Conservation (phyloP, 2,797 vertebrate genomes). For the Xiphorhynchus erythropygius region DNA sequence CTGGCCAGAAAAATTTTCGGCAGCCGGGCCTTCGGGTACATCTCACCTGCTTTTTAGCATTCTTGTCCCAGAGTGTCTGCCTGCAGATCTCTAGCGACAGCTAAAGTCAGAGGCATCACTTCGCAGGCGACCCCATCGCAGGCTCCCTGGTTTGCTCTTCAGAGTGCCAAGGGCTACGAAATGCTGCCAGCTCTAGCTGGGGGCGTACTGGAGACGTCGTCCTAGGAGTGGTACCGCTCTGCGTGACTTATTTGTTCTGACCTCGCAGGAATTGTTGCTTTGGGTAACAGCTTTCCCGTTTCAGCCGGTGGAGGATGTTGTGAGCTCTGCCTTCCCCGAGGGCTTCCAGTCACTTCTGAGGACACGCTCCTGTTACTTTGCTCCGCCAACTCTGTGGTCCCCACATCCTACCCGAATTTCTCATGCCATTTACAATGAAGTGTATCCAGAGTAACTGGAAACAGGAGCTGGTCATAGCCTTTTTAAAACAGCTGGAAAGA, state of each 20-base stretch:
- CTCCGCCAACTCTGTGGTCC: background rate
- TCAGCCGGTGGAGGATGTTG: background rate
- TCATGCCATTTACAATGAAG: background rate
- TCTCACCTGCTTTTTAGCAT: background rate
- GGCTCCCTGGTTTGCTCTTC: background rate
- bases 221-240: background rate
- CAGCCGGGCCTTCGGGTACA: background rate
- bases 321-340: background rate
- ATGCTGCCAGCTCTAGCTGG: background rate
- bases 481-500: background rate
- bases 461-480: background rate
- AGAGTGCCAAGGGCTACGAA: background rate
- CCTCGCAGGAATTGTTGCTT: background rate
- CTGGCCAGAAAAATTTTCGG: background rate
- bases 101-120: background rate
- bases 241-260: background rate
- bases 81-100: background rate
- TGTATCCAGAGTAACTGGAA: background rate
- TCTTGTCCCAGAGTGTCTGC: background rate
- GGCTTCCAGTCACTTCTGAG: background rate
- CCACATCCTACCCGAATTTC: background rate
- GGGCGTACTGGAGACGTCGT: rapidly evolving
- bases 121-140: rapidly evolving
- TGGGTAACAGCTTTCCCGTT: background rate
- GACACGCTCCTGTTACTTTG: background rate